Evolutionary conservation across 2,888 invertebrate genomes (phyloP), one percentile per base, ranked within the genome.

Genomic region (Rotaria socialis): DNA sequence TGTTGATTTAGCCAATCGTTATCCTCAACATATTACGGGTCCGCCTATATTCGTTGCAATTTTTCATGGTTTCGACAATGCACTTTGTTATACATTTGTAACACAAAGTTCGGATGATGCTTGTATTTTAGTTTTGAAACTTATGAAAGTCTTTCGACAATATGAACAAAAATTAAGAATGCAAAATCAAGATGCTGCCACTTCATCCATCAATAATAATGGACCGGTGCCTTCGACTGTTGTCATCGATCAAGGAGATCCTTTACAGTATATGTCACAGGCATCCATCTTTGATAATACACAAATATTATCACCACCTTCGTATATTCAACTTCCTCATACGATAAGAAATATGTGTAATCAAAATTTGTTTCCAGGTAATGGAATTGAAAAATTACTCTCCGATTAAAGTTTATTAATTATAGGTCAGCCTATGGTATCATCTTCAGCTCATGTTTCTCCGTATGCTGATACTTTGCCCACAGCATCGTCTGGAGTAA

Each of bases 61-160:
- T 14, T 80, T 80, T 80, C 80, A 80, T 80, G 80, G 80, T 22
- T 80, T 80, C n/a, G 80, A 80, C n/a, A 80, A 80, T 47, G 80
- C 80, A 80, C 19, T 80, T 19, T 80, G 47, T n/a, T 80, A 80
- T 80, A 80, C 47, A 47, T 80, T 80, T 80, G 14, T 80, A 47
- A 80, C 80, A 80, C 80, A 80, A 80, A 80, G 47, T 80, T 10
- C 80, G 8, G 80, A 80, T 47, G 80, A 80, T 80, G 80, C 80
- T 47, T 47, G 80, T 80, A 11, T 80, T 24, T 14, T n/a, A 24
- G 80, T 80, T n/a, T 10, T 47, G 24, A 80, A 80, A 80, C 47
- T 80, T 47, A 80, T 80, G 80, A 22, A 47, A 0, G 80, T 47
- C 47, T 80, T 80, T n/a, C 22, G 41, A 24, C n/a, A 43, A 11